Conservation (phyloP, 2,113 vertebrate genomes). For the Nasalis larvatus region DNA sequence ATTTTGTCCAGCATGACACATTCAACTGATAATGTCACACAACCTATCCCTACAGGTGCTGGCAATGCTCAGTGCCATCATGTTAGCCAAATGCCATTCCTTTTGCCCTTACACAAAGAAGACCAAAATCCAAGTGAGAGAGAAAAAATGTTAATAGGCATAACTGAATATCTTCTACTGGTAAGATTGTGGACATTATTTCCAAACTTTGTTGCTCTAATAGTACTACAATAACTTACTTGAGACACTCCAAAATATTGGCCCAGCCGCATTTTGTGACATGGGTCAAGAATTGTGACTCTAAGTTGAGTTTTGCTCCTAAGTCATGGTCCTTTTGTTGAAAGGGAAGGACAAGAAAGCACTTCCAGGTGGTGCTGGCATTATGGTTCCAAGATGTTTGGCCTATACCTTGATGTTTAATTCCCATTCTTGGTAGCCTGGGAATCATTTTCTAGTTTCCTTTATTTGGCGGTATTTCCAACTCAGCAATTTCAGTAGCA, state of each 20-base stretch:
- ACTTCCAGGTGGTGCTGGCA: background rate
- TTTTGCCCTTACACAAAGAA: background rate
- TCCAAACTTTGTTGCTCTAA: background rate
- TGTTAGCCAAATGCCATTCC: background rate
- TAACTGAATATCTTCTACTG: background rate
- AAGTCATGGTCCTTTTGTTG: background rate
- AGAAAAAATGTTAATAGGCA: background rate
- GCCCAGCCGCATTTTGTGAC: background rate
- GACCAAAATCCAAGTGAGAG: background rate
- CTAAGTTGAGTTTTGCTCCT: background rate
- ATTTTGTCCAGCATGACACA: background rate
- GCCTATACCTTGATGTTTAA: background rate
- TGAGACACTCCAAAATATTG: background rate
- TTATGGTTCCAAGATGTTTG: background rate
- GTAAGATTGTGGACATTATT: background rate
- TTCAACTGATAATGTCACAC: background rate
- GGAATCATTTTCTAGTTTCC: background rate
- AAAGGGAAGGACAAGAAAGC: background rate
- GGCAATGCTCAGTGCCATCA: background rate
- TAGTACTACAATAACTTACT: background rate
- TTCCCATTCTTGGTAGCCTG: background rate
- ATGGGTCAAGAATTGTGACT: background rate
- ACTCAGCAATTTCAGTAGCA: background rate
- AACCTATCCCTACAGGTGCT: too few species aligned
- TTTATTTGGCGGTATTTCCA: background rate